These are phyloP conservation scores for Drosophila percnosoma DNA, from an alignment of 2,888 invertebrate genomes.

Conservation along the genomic window DNA sequence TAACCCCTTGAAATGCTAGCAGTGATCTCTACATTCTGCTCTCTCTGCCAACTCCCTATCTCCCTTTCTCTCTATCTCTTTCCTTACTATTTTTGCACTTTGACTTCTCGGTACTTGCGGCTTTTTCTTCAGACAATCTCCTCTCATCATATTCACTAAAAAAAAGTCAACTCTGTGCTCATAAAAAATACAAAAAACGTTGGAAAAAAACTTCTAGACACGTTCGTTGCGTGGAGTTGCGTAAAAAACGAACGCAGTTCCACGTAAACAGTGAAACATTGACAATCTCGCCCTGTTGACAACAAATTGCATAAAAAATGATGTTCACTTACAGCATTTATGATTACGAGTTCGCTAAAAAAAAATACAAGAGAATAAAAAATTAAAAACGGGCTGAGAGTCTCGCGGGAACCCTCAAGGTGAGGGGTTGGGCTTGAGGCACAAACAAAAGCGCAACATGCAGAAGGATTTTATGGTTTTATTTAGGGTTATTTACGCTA, in stretches of 20 bases:
- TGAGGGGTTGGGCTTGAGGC: slow-evolving; percentile 61
- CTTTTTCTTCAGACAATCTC: slow-evolving; percentile 27
- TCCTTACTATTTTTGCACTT: not conserved
- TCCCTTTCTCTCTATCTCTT: not conserved
- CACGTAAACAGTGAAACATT: slow-evolving; percentile 30
- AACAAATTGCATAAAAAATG: slow-evolving; percentile 79
- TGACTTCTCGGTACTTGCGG: slow-evolving; percentile 41
- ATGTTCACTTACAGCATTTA: slow-evolving; percentile 54
- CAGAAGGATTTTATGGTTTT: slow-evolving; percentile 84
- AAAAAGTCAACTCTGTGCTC: slow-evolving; percentile 70
- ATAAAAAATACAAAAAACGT: slow-evolving; percentile 42
- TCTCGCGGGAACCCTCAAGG: slow-evolving; percentile 49
- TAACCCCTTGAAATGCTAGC: slow-evolving; percentile 64
- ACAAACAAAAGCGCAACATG: slow-evolving; percentile 69
- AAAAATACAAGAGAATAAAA: slow-evolving; percentile 20
- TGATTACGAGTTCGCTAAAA: slow-evolving; percentile 69
- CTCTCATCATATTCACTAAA: slow-evolving; percentile 57
- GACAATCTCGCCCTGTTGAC: slow-evolving; percentile 39
- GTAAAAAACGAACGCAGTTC: slow-evolving; percentile 74
- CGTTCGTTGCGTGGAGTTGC: slow-evolving; percentile 63
- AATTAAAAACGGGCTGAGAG: slow-evolving; percentile 15
- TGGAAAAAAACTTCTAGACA: slow-evolving; percentile 11
- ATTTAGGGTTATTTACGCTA: slow-evolving; percentile 81
- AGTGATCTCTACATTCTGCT: slow-evolving; percentile 7
- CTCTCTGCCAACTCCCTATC: not conserved